A percentile compares a stretch with the other conserved stretches of the same genome.
phyloP scores from a whole-genome alignment of 2,113 vertebrate species.

The Tragulus kanchil region DNA sequence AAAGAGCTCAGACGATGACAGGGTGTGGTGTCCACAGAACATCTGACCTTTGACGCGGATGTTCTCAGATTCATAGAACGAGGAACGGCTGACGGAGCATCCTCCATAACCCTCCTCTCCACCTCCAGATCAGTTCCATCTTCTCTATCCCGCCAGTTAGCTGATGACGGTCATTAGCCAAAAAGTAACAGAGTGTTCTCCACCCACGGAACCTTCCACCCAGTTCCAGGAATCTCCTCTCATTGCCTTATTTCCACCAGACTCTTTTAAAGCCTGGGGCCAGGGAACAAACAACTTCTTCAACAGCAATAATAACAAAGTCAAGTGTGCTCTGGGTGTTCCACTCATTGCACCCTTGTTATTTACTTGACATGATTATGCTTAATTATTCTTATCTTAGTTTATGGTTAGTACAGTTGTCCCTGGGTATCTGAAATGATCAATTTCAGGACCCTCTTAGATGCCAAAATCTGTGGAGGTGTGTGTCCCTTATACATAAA shows the following conservation, averaged over 20 bases:
- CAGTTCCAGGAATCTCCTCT: not conserved
- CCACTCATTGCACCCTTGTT: not conserved
- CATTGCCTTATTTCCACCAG: not conserved
- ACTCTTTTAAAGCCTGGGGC: not conserved
- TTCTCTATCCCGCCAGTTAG: not conserved
- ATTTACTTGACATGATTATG: not conserved
- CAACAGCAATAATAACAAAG: not conserved
- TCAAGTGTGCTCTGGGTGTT: not conserved
- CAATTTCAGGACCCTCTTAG: not conserved
- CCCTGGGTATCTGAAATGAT: not conserved
- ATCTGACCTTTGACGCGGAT: not conserved
- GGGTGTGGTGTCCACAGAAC: not conserved
- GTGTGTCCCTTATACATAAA: not conserved
- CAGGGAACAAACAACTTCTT: not conserved
- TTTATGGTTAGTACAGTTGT: not conserved
- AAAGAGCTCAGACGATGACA: not conserved
- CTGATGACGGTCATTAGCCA: not conserved
- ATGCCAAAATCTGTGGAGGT: not conserved
- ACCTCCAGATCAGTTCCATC: not conserved
- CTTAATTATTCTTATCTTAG: conserved; percentile 51
- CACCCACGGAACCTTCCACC: not conserved
- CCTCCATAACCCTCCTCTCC: not conserved
- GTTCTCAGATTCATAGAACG: not conserved
- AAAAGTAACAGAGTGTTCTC: not conserved
- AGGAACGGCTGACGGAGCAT: not conserved